phyloP scores from a whole-genome alignment of 2,888 invertebrate genomes.

The Drosophila aldrichi region DNA sequence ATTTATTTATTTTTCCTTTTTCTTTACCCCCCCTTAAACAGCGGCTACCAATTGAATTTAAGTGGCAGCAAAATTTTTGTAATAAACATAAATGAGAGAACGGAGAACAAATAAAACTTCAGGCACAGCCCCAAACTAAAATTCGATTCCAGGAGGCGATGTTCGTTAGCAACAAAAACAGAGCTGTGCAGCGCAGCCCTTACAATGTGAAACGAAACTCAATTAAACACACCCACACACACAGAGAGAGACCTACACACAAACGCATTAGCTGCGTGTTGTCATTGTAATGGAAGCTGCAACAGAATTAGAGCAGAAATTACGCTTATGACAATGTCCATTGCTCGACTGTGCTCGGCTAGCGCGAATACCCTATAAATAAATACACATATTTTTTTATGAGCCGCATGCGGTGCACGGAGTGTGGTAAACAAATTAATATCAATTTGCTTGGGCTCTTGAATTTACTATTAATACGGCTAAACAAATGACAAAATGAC shows the following conservation, averaged over 20 bases:
- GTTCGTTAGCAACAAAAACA: slow-evolving; percentile 36
- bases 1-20: slow-evolving; percentile 8
- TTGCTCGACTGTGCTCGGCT: slow-evolving; percentile 18
- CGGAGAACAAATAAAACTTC: slow-evolving; percentile 26
- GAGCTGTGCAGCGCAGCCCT: slow-evolving; percentile 5
- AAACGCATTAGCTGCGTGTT: slow-evolving; percentile 45
- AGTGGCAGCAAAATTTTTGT: slow-evolving; percentile 42
- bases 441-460: neutral
- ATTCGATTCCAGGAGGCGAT: slow-evolving; percentile 20
- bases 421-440: neutral
- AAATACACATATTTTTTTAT: neutral
- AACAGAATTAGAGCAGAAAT: slow-evolving; percentile 72
- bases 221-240: slow-evolving; percentile 37
- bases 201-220: slow-evolving; percentile 45
- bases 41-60: slow-evolving; percentile 43
- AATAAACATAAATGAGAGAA: slow-evolving; percentile 28
- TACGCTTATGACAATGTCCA: slow-evolving; percentile 58
- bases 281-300: slow-evolving; percentile 51
- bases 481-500: neutral
- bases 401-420: neutral
- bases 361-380: slow-evolving; percentile 40
- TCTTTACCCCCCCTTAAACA: neutral
- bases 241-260: slow-evolving; percentile 8
- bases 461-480: neutral
- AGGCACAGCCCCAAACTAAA: slow-evolving; percentile 23